A percentile compares a stretch with the other conserved stretches of the same genome.
Conservation (phyloP, 2,888 invertebrate genomes). For the Rhamnusium bicolor region DNA sequence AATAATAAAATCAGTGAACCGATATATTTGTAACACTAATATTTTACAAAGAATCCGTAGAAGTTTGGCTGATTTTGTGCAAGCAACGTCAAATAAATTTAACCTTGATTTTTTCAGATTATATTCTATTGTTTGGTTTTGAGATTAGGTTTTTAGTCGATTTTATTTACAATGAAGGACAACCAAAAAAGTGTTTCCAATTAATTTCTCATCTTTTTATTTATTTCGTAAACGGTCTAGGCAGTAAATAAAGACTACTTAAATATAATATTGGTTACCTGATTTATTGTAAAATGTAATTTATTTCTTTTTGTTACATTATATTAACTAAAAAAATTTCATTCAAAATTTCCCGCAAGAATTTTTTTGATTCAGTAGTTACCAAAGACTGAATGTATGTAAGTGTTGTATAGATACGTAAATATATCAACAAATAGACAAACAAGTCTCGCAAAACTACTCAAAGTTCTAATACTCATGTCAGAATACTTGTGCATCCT, state of each 20-base stretch:
- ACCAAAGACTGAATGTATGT: background rate
- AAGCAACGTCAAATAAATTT: slow-evolving; percentile 29
- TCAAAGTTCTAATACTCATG: too few species aligned
- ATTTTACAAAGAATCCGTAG: slow-evolving; percentile 40
- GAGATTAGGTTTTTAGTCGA: slow-evolving; percentile 26
- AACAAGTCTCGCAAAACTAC: too few species aligned
- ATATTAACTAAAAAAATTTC: background rate
- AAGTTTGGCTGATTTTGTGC: slow-evolving; percentile 38
- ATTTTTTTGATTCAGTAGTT: too few species aligned
- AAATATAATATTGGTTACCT: background rate
- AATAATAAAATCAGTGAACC: slow-evolving; percentile 31
- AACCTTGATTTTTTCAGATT: slow-evolving; percentile 36
- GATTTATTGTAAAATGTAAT: slow-evolving; percentile 4
- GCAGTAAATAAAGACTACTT: background rate
- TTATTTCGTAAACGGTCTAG: slow-evolving; percentile 12
- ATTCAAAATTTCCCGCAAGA: too few species aligned
- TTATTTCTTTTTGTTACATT: background rate
- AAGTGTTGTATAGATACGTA: too few species aligned
- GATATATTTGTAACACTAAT: slow-evolving; percentile 31
- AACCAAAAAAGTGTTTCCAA: slow-evolving; percentile 15
- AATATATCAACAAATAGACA: too few species aligned
- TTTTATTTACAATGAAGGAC: slow-evolving; percentile 31
- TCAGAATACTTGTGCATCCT: too few species aligned
- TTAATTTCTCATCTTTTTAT: slow-evolving; percentile 25
- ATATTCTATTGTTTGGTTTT: slow-evolving; percentile 35